Percentiles rank a stretch among this genome's conserved stretches.
Evolutionary conservation across 1,140 invertebrate species (phyloP).

Genomic region (Lucilia sericata): DNA sequence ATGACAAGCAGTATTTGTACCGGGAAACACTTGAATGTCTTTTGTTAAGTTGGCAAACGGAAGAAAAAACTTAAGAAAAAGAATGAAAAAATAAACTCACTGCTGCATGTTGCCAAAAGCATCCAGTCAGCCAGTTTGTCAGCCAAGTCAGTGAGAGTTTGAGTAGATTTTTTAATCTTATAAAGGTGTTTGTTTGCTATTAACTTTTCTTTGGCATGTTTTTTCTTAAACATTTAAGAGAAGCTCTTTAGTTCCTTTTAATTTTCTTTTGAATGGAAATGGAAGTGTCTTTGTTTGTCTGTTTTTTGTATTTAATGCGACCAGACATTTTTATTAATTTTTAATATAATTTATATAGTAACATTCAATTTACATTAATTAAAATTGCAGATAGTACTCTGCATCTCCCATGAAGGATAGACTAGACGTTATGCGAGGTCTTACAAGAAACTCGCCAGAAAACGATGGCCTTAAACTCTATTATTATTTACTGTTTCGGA

Average conservation of each 20-base stretch:
- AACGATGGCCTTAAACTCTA: no score
- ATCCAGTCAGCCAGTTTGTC: slow-evolving; percentile 24
- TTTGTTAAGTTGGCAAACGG: slow-evolving; percentile 22
- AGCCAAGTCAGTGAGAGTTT: neutral
- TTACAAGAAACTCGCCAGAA: no score
- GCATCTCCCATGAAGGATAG: no score
- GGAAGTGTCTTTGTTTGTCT: no score
- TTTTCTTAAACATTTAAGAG: neutral
- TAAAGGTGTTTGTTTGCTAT: neutral
- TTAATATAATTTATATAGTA: no score
- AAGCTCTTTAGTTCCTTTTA: neutral
- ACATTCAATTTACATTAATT: no score
- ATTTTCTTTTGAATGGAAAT: no score
- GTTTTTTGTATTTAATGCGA: no score
- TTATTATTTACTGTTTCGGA: no score
- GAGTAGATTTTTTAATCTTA: neutral
- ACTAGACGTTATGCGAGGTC: no score
- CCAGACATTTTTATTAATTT: no score
- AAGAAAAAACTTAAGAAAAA: neutral
- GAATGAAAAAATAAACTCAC: neutral
- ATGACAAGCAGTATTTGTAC: slow-evolving; percentile 19
- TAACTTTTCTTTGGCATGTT: neutral
- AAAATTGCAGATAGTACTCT: no score
- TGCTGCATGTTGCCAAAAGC: slow-evolving; percentile 8
- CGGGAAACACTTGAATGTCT: slow-evolving; percentile 10